Evolutionary conservation across 2,888 invertebrate species (phyloP).

Genomic region (Drosophila kuntzei): DNA sequence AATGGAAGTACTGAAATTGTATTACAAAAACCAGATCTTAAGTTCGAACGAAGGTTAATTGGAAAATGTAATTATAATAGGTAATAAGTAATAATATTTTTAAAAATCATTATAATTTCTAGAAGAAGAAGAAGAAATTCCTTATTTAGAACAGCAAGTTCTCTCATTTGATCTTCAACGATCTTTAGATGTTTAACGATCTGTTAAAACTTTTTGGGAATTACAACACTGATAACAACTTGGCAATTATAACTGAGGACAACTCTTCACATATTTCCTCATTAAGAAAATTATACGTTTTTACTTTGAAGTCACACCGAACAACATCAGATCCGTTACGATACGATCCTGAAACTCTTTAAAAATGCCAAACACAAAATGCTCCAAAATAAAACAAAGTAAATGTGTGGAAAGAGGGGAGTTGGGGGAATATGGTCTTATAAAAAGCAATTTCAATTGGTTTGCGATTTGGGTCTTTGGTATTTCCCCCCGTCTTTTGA

Average conservation of each 20-base stretch:
- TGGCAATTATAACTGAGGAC: neutral
- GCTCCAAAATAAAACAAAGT: constrained; percentile 45
- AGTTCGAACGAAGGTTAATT: constrained; percentile 41
- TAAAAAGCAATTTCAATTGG: constrained; percentile 75
- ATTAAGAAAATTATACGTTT: constrained; percentile 51
- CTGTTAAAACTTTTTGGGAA: neutral
- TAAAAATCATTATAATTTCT: neutral
- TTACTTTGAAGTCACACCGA: constrained; percentile 64
- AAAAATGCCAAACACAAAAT: constrained; percentile 73
- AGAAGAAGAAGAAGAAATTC: neutral
- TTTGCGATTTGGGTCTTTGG: constrained; percentile 57
- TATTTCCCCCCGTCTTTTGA: constrained; percentile 40
- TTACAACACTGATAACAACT: constrained; percentile 5
- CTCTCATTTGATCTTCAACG: neutral
- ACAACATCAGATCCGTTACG: constrained; percentile 30
- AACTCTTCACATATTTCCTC: constrained; percentile 50
- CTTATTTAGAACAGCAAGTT: constrained; percentile 2
- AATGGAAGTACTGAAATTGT: constrained; percentile 22
- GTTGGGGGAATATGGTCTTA: constrained; percentile 16
- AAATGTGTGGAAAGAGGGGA: constrained; percentile 16
- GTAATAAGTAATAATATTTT: constrained; percentile 1
- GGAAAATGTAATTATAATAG: constrained; percentile 12
- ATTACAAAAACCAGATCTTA: constrained; percentile 22
- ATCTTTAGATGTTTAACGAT: constrained; percentile 1
- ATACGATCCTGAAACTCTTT: constrained; percentile 47